phyloP scores from a whole-genome alignment of 2,888 invertebrate genomes.

The Abrostola triplasia region DNA sequence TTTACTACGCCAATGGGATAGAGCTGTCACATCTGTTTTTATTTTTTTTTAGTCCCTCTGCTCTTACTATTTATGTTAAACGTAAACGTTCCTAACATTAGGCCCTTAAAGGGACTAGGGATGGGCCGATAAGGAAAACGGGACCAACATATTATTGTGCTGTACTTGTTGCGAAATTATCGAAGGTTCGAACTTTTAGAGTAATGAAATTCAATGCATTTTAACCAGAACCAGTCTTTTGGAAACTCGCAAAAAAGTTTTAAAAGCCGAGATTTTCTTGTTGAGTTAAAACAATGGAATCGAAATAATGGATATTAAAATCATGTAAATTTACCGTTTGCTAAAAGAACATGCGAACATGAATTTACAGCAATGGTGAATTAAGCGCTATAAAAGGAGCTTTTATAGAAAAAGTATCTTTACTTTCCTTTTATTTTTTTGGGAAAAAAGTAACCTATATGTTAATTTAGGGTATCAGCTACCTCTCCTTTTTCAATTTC shows the following conservation, averaged over 20 bases:
- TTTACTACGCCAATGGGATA: constrained; percentile 7
- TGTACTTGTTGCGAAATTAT: constrained; percentile 42
- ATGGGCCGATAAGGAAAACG: constrained; percentile 52
- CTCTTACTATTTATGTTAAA: constrained; percentile 56
- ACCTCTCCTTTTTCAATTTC: no score
- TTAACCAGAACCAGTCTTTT: constrained; percentile 14
- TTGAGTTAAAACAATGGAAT: constrained; percentile 32
- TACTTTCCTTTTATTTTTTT: background rate
- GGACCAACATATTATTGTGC: constrained; percentile 42
- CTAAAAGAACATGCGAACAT: no score
- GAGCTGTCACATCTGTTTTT: constrained; percentile 51
- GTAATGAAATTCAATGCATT: constrained; percentile 51
- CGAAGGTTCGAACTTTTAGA: constrained; percentile 39
- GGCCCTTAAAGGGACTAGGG: constrained; percentile 45
- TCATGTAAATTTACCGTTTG: no score
- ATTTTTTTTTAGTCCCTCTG: constrained; percentile 43
- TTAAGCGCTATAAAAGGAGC: no score
- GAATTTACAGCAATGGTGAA: no score
- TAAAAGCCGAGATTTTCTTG: no score
- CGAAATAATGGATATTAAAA: no score
- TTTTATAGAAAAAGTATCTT: background rate
- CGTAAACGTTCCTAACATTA: constrained; percentile 55
- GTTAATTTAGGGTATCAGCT: no score
- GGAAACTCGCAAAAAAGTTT: constrained; percentile 15
- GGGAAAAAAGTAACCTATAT: no score